These are phyloP conservation scores for Microctenopoma steveboyesi DNA, from an alignment of 2,797 vertebrate species.

Conservation along the genomic window DNA sequence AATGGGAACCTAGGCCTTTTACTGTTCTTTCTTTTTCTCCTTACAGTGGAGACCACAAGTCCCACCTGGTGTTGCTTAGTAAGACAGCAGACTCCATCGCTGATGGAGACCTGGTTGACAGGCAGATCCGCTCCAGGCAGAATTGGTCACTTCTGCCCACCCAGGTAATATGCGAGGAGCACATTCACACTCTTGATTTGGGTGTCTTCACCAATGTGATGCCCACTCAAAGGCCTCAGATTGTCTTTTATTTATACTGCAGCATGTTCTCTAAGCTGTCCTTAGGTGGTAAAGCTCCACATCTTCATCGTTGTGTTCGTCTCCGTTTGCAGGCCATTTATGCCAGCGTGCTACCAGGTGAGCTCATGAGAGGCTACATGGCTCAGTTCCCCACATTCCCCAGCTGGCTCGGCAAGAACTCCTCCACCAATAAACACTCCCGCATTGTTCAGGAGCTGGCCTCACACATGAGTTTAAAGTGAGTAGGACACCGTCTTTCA, in stretches of 20 bases:
- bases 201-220: too few relatives aligned
- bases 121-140: conserved; percentile 90
- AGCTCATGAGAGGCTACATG: conserved; percentile 98
- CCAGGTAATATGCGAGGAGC: conserved; percentile 82
- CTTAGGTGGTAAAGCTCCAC: not conserved
- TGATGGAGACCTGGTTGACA: conserved; percentile 95
- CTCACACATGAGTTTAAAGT: conserved; percentile 95
- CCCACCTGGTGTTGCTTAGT: conserved; percentile 94
- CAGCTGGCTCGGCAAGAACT: conserved; percentile 95
- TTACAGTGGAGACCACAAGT: conserved; percentile 88
- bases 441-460: conserved; percentile 92
- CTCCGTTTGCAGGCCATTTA: conserved; percentile 88
- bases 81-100: conserved; percentile 95
- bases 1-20: not conserved
- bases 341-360: conserved; percentile 95
- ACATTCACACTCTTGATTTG: not conserved
- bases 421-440: conserved; percentile 90
- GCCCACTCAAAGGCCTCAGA: not conserved
- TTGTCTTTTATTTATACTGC: not conserved
- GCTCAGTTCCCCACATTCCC: conserved; percentile 93
- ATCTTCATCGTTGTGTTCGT: not conserved
- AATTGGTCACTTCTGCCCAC: conserved; percentile 96
- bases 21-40: not conserved
- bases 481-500: conserved; percentile 36
- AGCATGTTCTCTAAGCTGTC: too few relatives aligned